phyloP scores from a whole-genome alignment of 2,113 vertebrate species.

The Ardeotis arabs region DNA sequence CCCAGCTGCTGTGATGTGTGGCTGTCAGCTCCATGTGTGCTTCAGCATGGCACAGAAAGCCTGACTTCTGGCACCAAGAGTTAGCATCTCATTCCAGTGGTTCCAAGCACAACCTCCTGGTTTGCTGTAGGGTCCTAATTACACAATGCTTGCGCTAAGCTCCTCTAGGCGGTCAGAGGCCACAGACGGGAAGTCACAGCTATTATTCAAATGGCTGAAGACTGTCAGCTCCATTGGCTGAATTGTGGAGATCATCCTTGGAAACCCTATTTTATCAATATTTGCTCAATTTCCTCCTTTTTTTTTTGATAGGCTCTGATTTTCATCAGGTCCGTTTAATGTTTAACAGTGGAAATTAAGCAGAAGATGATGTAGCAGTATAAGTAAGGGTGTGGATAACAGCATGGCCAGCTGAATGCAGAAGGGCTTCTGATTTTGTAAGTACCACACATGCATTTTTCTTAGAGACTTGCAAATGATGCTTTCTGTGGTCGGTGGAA shows the following conservation, averaged over 20 bases:
- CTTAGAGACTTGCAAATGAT: neutral
- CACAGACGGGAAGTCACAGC: neutral
- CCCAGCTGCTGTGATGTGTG: accelerated
- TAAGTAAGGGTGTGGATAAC: neutral
- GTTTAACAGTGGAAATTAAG: constrained; percentile 26
- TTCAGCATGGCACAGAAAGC: neutral
- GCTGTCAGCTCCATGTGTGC: neutral
- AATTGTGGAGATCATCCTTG: neutral
- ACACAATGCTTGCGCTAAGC: neutral
- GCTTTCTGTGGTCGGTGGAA: neutral
- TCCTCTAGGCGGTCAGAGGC: neutral
- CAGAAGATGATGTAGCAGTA: neutral
- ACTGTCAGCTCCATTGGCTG: neutral
- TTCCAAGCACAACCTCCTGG: neutral
- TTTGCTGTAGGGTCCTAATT: neutral
- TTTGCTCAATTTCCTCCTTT: constrained; percentile 3
- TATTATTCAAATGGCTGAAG: neutral
- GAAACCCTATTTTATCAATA: neutral
- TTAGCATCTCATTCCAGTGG: neutral
- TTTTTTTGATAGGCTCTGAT: neutral
- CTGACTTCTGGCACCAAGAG: neutral
- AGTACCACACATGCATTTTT: neutral
- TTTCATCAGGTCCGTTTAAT: constrained; percentile 42
- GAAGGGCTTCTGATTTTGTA: constrained; percentile 8
- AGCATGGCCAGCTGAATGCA: neutral